Evolutionary conservation across 2,797 vertebrate species (phyloP), one percentile per base, ranked within the genome.

Genomic region (Malacoctenus gilli): DNA sequence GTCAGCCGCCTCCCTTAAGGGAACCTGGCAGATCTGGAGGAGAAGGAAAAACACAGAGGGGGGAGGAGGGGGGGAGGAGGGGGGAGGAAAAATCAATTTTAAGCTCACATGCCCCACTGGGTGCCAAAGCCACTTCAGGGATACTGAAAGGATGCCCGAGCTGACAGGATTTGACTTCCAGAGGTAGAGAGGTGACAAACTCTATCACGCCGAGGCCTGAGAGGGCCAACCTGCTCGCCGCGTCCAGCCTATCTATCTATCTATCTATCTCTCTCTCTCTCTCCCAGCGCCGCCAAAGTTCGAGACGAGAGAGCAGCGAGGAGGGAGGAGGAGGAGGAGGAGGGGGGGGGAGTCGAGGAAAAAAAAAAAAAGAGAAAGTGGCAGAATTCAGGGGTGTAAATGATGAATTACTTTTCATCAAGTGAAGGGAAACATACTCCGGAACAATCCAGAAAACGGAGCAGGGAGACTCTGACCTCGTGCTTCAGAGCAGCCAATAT

Each of bases 401-500:
- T 99, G 97, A 99, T 98, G 95, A 99, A 99, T 99, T 98, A 98
- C 90, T 92, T 91, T 92, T 92, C 89, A 91, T 92, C 90, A 92
- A 90, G 90, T 91, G 89, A 91, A 88, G 96, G 96, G 96, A 98
- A 98, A 99, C 96, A 98, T 95, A 95, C 94, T 97, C 95, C 92
- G 94, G 95, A 98, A 97, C 95, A 95, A 96, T 96, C 95, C 94
- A 95, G 95, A 96, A 95, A 96, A 83, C 72, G 93, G 95, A 96
- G 95, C 94, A 94, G 84, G 92, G 93, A 94, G 94, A 94, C 93
- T 96, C 95, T 98, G 96, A 99, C 97, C 97, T 95, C 94, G 92
- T 95, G 95, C 94, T 96, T 96, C 95, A 95, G 93, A 98, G 95
- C 95, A 96, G 96, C 96, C 97, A 96, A 98, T 98, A 99, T 99